These are phyloP conservation scores for Gobius niger DNA, from an alignment of 2,113 vertebrate species.

Conservation along the genomic window DNA sequence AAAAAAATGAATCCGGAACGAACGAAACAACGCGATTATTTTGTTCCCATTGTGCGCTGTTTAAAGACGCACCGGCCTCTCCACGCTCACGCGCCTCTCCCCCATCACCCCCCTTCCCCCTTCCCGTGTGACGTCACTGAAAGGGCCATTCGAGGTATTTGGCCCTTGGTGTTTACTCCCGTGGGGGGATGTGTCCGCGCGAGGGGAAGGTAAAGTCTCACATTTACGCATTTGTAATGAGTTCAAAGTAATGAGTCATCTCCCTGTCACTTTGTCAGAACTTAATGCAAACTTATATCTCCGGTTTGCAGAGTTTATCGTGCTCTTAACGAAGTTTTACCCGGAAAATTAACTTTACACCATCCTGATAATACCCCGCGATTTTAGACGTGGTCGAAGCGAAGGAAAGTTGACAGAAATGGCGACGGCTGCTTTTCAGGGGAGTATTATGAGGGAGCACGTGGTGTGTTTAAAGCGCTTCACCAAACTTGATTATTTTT, in stretches of 20 bases:
- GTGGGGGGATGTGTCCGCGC: background rate
- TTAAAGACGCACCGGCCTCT: slow-evolving; percentile 35
- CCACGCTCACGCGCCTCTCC: slow-evolving; percentile 27
- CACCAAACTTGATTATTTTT: too few species aligned
- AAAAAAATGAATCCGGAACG: background rate
- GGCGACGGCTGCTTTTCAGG: background rate
- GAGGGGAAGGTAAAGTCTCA: background rate
- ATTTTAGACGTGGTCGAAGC: background rate
- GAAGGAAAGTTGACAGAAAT: background rate
- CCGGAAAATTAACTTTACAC: background rate
- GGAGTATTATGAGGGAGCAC: slow-evolving; percentile 1
- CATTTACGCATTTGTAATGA: background rate
- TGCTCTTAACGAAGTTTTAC: background rate
- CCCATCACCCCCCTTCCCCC: slow-evolving; percentile 13
- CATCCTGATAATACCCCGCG: background rate
- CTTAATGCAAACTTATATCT: background rate
- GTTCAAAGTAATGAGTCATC: background rate
- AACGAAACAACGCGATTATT: background rate
- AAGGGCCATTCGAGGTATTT: slow-evolving; percentile 51
- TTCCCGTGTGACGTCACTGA: slow-evolving; percentile 60
- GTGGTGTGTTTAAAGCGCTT: background rate
- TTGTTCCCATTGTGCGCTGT: slow-evolving; percentile 26
- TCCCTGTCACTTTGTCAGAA: background rate
- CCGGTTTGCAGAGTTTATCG: too few species aligned
- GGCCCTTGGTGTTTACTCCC: slow-evolving; percentile 21